phyloP scores from a whole-genome alignment of 2,888 invertebrate species.

The Silvanus unidentatus region DNA sequence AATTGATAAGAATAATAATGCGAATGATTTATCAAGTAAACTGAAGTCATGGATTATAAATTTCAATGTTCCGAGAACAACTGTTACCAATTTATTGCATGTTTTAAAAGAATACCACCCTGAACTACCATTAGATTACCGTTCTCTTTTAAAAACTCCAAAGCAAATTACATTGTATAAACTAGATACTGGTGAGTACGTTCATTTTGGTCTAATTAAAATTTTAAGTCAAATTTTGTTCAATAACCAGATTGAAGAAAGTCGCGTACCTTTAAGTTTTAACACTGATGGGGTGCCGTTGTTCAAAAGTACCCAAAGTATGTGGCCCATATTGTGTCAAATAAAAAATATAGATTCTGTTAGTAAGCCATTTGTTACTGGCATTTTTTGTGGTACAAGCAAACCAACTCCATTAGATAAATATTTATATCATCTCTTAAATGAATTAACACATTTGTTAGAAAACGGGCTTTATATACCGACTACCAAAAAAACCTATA shows the following conservation, averaged over 20 bases:
- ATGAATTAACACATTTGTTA: not conserved
- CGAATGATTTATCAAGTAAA: no score
- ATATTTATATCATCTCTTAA: constrained; percentile 10
- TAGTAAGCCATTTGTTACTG: constrained; percentile 10
- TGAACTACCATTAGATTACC: constrained; percentile 12
- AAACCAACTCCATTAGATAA: constrained; percentile 10
- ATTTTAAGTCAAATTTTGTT: constrained; percentile 5
- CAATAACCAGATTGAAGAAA: not conserved
- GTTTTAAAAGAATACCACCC: constrained; percentile 15
- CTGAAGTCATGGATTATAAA: not conserved
- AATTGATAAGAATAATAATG: no score
- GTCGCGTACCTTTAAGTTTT: constrained; percentile 5
- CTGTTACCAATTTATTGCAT: constrained; percentile 12
- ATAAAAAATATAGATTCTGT: constrained; percentile 5
- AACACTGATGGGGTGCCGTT: constrained; percentile 12
- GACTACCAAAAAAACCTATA: constrained; percentile 1
- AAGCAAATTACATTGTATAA: constrained; percentile 5
- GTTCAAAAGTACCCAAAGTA: constrained; percentile 7
- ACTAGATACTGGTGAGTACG: constrained; percentile 12
- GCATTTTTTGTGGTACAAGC: constrained; percentile 8
- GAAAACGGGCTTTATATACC: not conserved
- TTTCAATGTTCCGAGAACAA: constrained; percentile 5
- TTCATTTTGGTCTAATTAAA: constrained; percentile 13
- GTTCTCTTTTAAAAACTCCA: constrained; percentile 14
- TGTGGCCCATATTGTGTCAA: constrained; percentile 11